phyloP scores from a whole-genome alignment of 2,888 invertebrate genomes.

The Megamerina dolium region DNA sequence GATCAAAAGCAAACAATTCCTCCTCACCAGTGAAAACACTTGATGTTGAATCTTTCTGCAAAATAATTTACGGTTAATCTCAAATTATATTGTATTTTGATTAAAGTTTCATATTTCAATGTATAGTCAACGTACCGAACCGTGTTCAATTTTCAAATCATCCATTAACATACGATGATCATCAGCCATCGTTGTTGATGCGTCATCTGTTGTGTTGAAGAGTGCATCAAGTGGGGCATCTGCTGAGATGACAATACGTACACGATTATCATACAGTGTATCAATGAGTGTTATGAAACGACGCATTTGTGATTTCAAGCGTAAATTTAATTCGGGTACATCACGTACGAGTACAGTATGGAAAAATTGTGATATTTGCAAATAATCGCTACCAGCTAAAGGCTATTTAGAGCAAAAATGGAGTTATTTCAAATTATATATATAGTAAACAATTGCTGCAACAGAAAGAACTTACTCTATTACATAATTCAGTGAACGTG shows the following conservation, averaged over 20 bases:
- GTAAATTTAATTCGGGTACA: conserved; percentile 76
- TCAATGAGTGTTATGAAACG: conserved; percentile 96
- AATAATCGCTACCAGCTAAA: conserved; percentile 90
- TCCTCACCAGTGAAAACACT: conserved; percentile 97
- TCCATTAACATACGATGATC: conserved; percentile 89
- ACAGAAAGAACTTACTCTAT: conserved; percentile 59
- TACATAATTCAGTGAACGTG: conserved; percentile 84
- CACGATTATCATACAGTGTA: conserved; percentile 90
- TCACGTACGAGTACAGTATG: conserved; percentile 90
- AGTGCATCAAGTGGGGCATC: conserved; percentile 70
- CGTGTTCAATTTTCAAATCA: conserved; percentile 78
- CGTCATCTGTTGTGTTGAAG: conserved; percentile 51
- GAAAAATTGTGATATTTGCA: conserved; percentile 87
- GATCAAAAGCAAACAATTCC: conserved; percentile 93
- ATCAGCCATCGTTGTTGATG: conserved; percentile 56
- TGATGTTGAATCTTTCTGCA: conserved; percentile 71
- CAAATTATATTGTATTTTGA: neutral
- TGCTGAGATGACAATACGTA: conserved; percentile 79
- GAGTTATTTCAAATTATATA: neutral
- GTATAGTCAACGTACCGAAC: conserved; percentile 55
- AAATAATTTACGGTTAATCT: conserved; percentile 20
- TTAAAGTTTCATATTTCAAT: neutral
- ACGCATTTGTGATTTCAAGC: conserved; percentile 77
- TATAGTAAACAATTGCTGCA: neutral
- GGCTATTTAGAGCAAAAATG: conserved; percentile 62